Base-by-base conservation (phyloP, 2,797 vertebrate species). In the Myoxocephalus aenaeus region DNA sequence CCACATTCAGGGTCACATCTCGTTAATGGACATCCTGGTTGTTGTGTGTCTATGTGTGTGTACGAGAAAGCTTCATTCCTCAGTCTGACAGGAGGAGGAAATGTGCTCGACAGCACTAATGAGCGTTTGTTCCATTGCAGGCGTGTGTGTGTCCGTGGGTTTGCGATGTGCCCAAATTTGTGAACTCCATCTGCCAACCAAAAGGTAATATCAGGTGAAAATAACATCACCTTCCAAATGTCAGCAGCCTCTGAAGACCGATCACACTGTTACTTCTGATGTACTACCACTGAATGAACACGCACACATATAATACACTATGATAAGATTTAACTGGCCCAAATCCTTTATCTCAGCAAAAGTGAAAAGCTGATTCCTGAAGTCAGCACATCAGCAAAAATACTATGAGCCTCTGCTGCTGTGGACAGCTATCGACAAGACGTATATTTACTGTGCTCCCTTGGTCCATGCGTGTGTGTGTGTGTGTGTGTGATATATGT, bases 261-360 rank as follows among this genome's bases (percentile, higher is more conserved):
- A 72, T 54, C 7, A 67, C 3, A 3, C 80, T 64, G 70, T 84
- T 65, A 73, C 73, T 56, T 61, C 79, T 79, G 65, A 71, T 86
- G 62, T 44, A 7, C 44, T 38, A 15, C 36, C 46, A 70, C 84
- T 77, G 79, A 81, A 78, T 58, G 71, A 66, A 12, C 73, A 70
- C 68, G 3, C 72, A 59, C 73, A 68, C 80, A 77, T 73, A 29
- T 29, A 75, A 75, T 22, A 75, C 70, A 73, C 79, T 38, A 77
- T 77, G 70, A 89, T 79, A 88, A 83, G 86, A 90, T 91, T 90
- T 87, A 89, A 84, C 77, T 51, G 65, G 46, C 54, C 36, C 53
- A 86, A 89, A 88, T 89, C 71, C 83, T 90, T 86, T 89, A 87
- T 81, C 92, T 92, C 89, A 90, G 91, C 92, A 90, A 82, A 91